These are phyloP conservation scores for Telmatochromis sp. DNA, from an alignment of 2,113 vertebrate genomes.

Conservation along the genomic window DNA sequence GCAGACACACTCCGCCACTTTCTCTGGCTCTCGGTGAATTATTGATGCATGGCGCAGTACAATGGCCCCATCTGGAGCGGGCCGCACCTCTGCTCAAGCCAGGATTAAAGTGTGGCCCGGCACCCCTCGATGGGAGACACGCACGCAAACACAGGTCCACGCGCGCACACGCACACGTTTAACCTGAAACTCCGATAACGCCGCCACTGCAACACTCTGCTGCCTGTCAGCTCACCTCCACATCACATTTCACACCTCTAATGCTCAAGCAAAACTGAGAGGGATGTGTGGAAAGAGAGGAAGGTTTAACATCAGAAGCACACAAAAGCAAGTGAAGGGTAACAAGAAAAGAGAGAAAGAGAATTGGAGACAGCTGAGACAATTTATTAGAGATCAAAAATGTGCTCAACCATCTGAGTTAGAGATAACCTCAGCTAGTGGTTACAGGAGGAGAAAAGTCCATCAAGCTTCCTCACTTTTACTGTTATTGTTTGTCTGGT, in stretches of 20 bases:
- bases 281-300: neutral
- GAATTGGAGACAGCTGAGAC: neutral
- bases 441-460: neutral
- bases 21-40: constrained; percentile 67
- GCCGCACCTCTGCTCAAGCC: constrained; percentile 45
- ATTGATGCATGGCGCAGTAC: constrained; percentile 68
- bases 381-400: constrained; percentile 22
- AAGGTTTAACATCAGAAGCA: constrained; percentile 9
- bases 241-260: constrained; percentile 26
- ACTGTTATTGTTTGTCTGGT: neutral
- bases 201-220: neutral
- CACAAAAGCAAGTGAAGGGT: neutral
- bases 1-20: constrained; percentile 67
- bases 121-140: constrained; percentile 16
- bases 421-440: neutral
- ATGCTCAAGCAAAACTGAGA: neutral
- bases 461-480: neutral
- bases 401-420: neutral
- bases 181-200: neutral
- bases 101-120: constrained; percentile 55
- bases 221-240: neutral
- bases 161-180: neutral
- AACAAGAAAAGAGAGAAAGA: neutral
- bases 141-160: neutral
- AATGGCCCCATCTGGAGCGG: constrained; percentile 72